A percentile compares a stretch with the other conserved stretches of the same genome.
Evolutionary conservation across 2,888 invertebrate species (phyloP).

Genomic region (Siphonodentalium dalli): DNA sequence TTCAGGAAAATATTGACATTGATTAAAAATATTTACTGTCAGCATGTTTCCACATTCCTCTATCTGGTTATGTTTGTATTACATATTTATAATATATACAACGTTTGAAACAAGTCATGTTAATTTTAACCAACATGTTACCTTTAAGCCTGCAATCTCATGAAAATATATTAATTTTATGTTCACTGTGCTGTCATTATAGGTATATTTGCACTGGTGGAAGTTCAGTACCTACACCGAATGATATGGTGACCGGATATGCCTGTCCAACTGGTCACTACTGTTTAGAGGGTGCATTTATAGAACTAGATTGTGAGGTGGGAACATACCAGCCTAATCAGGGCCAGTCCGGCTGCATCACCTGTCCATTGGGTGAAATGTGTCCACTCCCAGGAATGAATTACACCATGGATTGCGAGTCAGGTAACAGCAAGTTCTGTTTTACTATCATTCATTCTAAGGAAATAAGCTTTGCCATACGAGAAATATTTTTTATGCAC

Average conservation of each 20-base stretch:
- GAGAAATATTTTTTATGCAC: too few relatives aligned
- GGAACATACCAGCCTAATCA: constrained; percentile 55
- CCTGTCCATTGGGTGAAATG: constrained; percentile 55
- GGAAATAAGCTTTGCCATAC: background rate
- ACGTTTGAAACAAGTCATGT: too few relatives aligned
- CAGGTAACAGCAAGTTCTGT: constrained; percentile 37
- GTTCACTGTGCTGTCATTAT: background rate
- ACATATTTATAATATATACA: too few relatives aligned
- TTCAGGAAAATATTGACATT: too few relatives aligned
- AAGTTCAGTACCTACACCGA: constrained; percentile 51
- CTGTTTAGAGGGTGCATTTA: constrained; percentile 51
- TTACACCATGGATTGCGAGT: constrained; percentile 46
- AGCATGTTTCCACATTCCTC: too few relatives aligned
- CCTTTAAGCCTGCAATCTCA: background rate
- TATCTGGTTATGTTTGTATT: too few relatives aligned
- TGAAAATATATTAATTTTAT: background rate
- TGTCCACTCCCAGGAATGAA: constrained; percentile 57
- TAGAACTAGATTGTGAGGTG: constrained; percentile 53
- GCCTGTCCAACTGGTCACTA: constrained; percentile 57
- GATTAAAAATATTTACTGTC: too few relatives aligned
- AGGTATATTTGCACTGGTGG: constrained; percentile 60
- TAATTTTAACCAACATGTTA: background rate
- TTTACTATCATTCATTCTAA: background rate
- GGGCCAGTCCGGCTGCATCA: constrained; percentile 53
- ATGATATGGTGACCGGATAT: constrained; percentile 48